phyloP scores from a whole-genome alignment of 2,113 vertebrate genomes.

The Pygoscelis antarcticus region DNA sequence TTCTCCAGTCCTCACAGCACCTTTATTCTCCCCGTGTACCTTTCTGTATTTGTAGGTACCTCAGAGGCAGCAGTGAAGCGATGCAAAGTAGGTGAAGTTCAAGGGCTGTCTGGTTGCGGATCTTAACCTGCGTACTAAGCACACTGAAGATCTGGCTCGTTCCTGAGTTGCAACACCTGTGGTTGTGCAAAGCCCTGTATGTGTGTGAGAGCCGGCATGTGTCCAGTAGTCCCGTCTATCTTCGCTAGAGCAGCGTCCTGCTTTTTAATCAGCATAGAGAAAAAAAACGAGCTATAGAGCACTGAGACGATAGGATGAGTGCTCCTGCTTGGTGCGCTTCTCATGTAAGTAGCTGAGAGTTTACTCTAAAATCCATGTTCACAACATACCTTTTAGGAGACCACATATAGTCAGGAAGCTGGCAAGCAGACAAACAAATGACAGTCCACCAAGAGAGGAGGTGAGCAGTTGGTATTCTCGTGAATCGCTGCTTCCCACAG shows the following conservation, averaged over 20 bases:
- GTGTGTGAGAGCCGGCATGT: rapidly evolving
- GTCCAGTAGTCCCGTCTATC: rapidly evolving
- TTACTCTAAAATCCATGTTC: background rate
- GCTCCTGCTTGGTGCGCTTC: background rate
- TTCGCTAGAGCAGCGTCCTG: background rate
- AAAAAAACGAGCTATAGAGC: background rate
- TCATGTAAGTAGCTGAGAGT: background rate
- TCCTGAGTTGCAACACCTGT: background rate
- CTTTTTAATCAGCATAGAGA: background rate
- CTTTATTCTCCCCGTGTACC: background rate
- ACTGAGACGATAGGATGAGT: background rate
- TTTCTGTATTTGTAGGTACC: no score
- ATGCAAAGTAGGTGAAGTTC: background rate
- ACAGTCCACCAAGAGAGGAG: background rate
- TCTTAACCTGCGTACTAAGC: background rate
- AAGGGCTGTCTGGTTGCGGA: background rate
- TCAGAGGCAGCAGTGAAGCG: background rate
- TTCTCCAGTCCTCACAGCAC: rapidly evolving
- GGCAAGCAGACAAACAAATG: background rate
- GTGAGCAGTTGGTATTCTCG: background rate
- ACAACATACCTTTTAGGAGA: background rate
- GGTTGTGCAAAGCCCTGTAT: background rate
- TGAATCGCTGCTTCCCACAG: background rate
- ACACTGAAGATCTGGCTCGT: rapidly evolving
- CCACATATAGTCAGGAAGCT: background rate